phyloP scores from a whole-genome alignment of 2,113 vertebrate species.

The Mormyrus lacerda region DNA sequence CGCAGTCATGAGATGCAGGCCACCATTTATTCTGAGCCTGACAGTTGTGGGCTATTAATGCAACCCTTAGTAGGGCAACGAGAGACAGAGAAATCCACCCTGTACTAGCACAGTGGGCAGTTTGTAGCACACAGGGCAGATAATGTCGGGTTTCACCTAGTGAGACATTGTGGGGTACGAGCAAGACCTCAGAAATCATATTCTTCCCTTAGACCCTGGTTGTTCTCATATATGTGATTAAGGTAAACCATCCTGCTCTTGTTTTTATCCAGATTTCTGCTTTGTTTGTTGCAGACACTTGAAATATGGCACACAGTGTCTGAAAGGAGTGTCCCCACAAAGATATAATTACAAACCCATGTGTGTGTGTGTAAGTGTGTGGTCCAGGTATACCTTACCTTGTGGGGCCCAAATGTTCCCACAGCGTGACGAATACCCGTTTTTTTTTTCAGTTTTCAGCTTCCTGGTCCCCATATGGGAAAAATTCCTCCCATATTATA shows the following conservation, averaged over 20 bases:
- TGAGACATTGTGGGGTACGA: neutral
- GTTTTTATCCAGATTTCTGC: neutral
- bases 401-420: neutral
- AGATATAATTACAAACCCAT: no score
- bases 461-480: neutral
- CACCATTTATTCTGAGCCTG: conserved; percentile 2
- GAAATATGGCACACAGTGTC: neutral
- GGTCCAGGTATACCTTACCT: neutral
- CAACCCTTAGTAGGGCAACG: neutral
- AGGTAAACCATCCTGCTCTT: neutral
- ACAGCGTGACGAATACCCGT: no score
- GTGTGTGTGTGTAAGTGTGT: neutral
- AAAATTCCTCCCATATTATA: neutral
- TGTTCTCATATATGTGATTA: neutral
- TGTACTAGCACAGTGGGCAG: neutral
- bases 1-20: neutral
- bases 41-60: conserved; percentile 14
- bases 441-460: no score
- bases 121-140: neutral
- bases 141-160: neutral
- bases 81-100: neutral
- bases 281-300: neutral
- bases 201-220: neutral
- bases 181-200: neutral
- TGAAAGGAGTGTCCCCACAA: neutral